Evolutionary conservation across 2,888 invertebrate genomes (phyloP), one percentile per base, ranked within the genome.

Genomic region (Panopea generosa): DNA sequence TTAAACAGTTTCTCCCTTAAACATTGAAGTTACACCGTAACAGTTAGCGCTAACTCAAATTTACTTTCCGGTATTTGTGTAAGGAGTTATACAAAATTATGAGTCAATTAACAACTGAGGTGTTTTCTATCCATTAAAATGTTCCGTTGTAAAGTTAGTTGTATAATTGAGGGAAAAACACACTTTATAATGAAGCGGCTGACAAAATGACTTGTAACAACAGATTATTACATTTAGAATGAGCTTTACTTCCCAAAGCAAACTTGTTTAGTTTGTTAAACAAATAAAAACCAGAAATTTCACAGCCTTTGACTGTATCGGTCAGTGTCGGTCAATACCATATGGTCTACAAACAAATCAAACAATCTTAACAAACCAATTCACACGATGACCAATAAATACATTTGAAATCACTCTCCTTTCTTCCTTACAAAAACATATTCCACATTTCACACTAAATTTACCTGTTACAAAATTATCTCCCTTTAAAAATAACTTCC

Each of bases 151-250:
- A 33, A 7, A 7, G 33, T 33, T 33, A 33, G 6, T 33, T 33
- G 33, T 33, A 11, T 33, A 33, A 33, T 33, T 33, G 33, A 33
- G 11, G 33, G 11, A 11, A 33, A 33, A 33, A 33, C 33, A 33
- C 33, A 7, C 33, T 33, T 11, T 47, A 4, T 45, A 24, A 27
- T 27, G 29, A 18, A 47, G 49, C 47, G 49, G 26, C 20, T 11
- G 2, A 16, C 7, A 20, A 70, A 70, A 76, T 22, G 50, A 38
- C 24, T 38, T 66, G 20, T 38, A 27, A 63, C 60, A 76, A 76
- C 75, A 76, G 66, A 70, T 61, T 70, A 62, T 55, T 27, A 50
- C 70, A 56, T 66, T 66, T 61, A 38, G 33, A 76, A 66, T 66
- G 66, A 33, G 29, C 40, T 52, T 59, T 20, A 59, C 67, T 67